A percentile compares a stretch with the other conserved stretches of the same genome.
Conservation (phyloP, 37 sponge, comb jelly and placozoan species). For the Lycopodina hypogea region DNA sequence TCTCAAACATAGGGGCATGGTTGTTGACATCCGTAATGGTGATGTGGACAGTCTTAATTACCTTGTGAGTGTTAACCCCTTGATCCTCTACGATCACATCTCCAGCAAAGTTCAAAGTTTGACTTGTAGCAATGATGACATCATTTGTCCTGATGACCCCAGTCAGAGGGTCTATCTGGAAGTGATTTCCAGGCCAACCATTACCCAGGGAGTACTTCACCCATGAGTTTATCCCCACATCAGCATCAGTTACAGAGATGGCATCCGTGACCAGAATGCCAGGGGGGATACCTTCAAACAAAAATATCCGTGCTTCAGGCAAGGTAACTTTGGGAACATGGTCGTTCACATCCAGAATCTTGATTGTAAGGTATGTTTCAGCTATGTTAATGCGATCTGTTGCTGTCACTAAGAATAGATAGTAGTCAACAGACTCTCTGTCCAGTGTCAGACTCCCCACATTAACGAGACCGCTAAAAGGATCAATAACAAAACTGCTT, state of each 20-base stretch:
- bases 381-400: constrained; percentile 21
- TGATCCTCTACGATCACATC: constrained; percentile 41
- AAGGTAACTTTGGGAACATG: constrained; percentile 41
- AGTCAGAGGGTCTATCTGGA: constrained; percentile 35
- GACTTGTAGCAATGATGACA: background rate
- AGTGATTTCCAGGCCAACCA: constrained; percentile 10
- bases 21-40: constrained; percentile 42
- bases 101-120: background rate
- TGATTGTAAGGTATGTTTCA: constrained; percentile 23
- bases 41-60: background rate
- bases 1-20: constrained; percentile 44
- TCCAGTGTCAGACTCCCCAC: constrained; percentile 29
- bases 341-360: constrained; percentile 75
- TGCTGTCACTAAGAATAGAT: constrained; percentile 36
- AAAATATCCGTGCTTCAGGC: background rate
- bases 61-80: constrained; percentile 3
- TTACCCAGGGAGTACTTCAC: constrained; percentile 31
- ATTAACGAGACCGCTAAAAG: constrained; percentile 33
- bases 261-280: constrained; percentile 19
- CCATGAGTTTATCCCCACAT: constrained; percentile 28
- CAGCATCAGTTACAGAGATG: constrained; percentile 32
- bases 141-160: constrained; percentile 26
- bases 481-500: constrained; percentile 44
- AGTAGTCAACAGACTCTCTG: constrained; percentile 42
- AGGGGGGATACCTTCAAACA: constrained; percentile 15